phyloP scores from a whole-genome alignment of 53 echinoderm and acorn worm genomes.

The Antedon mediterranea region DNA sequence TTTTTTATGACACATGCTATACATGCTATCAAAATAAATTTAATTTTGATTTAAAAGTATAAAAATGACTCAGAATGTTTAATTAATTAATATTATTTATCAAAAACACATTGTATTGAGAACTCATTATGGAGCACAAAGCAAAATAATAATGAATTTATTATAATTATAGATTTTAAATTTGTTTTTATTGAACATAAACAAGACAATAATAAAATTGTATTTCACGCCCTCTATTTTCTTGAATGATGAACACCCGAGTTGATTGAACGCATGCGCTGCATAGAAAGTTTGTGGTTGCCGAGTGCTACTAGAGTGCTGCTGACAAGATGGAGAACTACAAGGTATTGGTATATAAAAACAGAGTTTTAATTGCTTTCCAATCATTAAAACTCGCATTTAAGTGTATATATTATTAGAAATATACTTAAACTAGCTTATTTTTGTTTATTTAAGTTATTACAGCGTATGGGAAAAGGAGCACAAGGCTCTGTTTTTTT shows the following conservation, averaged over 20 bases:
- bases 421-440: neutral
- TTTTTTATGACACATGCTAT: too few species aligned
- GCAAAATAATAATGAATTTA: too few species aligned
- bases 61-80: too few species aligned
- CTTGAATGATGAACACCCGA: neutral
- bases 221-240: neutral
- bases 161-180: too few species aligned
- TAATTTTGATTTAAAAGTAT: too few species aligned
- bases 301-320: too few species aligned
- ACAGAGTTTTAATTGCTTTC: neutral
- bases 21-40: too few species aligned
- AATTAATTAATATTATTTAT: too few species aligned
- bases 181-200: too few species aligned
- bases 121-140: too few species aligned
- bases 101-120: too few species aligned
- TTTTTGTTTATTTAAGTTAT: constrained; percentile 41
- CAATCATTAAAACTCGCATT: neutral
- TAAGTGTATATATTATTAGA: neutral
- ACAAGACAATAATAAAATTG: too few species aligned
- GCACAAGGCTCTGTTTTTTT: constrained; percentile 92
- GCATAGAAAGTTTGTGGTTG: neutral
- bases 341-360: constrained; percentile 20
- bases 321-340: constrained; percentile 39
- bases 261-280: neutral
- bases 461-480: constrained; percentile 89